Percentiles rank a stretch among this genome's conserved stretches.
Conservation (phyloP, 2,113 vertebrate species). For the Oryzias curvinotus region DNA sequence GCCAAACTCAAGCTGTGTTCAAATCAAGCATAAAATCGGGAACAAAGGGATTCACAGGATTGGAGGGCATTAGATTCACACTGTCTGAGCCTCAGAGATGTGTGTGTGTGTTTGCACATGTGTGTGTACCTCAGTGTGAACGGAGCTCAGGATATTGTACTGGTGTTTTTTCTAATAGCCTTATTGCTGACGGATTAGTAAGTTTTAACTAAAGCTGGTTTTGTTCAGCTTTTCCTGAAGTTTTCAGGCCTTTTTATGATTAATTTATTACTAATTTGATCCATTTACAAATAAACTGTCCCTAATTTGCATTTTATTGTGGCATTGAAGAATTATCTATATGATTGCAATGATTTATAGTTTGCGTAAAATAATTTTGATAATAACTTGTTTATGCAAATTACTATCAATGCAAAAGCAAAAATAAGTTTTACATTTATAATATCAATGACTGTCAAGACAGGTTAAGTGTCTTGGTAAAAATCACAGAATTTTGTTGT, state of each 20-base stretch:
- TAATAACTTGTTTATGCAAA: too few species aligned
- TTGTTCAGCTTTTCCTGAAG: conserved; percentile 22
- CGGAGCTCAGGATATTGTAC: conserved; percentile 53
- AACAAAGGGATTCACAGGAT: conserved; percentile 78
- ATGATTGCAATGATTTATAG: too few species aligned
- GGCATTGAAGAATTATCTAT: too few species aligned
- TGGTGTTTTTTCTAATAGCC: conserved; percentile 62
- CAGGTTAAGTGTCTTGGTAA: too few species aligned
- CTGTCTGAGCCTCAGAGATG: conserved; percentile 58
- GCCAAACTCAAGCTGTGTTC: conserved; percentile 73
- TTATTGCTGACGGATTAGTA: conserved; percentile 61
- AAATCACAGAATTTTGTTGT: too few species aligned
- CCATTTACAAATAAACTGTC: too few species aligned
- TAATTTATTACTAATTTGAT: not conserved
- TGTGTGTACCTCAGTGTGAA: conserved; percentile 7
- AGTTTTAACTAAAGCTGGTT: conserved; percentile 52
- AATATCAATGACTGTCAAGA: too few species aligned
- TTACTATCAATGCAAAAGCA: too few species aligned
- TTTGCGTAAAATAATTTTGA: too few species aligned
- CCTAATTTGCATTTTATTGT: too few species aligned
- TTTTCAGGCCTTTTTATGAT: not conserved
- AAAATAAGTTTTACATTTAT: too few species aligned
- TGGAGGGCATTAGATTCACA: conserved; percentile 74
- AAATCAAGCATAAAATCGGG: conserved; percentile 76
- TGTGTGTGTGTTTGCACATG: conserved; percentile 37